These are phyloP conservation scores for Cyphomyrmex costatus DNA, from an alignment of 1,140 invertebrate species.

Conservation along the genomic window DNA sequence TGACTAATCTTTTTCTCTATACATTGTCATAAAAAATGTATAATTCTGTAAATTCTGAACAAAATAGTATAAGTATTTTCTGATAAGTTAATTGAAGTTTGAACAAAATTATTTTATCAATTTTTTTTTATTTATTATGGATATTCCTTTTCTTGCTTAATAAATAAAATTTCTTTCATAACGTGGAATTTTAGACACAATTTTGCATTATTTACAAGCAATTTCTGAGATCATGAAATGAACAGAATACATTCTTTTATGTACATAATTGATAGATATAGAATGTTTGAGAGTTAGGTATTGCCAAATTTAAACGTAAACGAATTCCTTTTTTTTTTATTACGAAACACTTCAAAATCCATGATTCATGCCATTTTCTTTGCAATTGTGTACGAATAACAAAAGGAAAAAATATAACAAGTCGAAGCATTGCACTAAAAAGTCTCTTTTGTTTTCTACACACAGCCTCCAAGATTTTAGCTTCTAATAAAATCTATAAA, in stretches of 20 bases:
- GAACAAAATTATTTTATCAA: neutral
- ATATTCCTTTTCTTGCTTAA: neutral
- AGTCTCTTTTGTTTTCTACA: neutral
- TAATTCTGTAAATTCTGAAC: neutral
- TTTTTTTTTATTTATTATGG: neutral
- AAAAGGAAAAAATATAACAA: constrained; percentile 28
- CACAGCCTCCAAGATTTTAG: neutral
- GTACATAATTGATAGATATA: neutral
- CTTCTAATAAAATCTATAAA: constrained; percentile 1
- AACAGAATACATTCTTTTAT: neutral
- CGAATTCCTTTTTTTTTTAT: constrained; percentile 9
- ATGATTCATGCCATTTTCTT: neutral
- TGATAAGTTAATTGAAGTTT: neutral
- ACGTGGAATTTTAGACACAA: neutral
- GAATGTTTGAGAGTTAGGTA: neutral
- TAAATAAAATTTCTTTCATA: neutral
- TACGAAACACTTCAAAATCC: constrained; percentile 37
- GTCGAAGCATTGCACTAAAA: neutral
- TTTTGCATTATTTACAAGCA: neutral
- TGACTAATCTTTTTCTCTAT: neutral
- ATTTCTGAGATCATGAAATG: neutral
- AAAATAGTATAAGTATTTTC: neutral
- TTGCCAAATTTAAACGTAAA: neutral
- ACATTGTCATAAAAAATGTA: neutral
- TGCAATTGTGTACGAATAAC: neutral